Conservation (phyloP, 2,797 vertebrate species). For the Trachops cirrhosus region DNA sequence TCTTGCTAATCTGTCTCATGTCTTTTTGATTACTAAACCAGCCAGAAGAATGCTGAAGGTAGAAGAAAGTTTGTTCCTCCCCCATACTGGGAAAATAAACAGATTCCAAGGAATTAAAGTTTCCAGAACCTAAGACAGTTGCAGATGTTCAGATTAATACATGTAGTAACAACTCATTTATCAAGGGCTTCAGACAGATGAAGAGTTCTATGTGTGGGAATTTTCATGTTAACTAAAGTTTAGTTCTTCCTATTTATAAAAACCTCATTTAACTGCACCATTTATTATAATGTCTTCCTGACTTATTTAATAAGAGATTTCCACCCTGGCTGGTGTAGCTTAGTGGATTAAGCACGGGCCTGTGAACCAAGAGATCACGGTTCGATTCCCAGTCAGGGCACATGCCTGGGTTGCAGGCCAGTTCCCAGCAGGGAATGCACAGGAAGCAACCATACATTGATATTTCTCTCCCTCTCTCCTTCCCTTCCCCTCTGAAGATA, state of each 20-base stretch:
- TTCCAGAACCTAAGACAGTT: neutral
- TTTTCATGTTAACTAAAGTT: neutral
- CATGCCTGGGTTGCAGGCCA: no score
- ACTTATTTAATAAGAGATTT: neutral
- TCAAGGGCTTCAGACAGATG: neutral
- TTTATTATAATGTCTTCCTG: constrained; percentile 6
- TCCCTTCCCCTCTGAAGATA: no score
- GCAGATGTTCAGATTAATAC: constrained; percentile 20
- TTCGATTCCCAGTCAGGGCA: no score
- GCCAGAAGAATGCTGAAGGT: neutral
- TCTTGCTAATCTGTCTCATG: neutral
- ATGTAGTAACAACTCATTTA: neutral
- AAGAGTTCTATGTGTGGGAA: neutral
- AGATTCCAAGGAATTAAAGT: neutral
- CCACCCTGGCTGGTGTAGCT: no score
- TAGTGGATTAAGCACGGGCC: no score
- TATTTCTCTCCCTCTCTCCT: no score
- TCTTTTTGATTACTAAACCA: neutral
- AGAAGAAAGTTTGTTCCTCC: neutral
- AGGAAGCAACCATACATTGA: no score
- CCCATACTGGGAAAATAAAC: neutral
- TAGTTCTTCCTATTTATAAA: constrained; percentile 5
- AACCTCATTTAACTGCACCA: constrained; percentile 1
- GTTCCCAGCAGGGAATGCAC: no score
- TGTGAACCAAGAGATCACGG: no score